Conservation (phyloP, 2,797 vertebrate genomes). For the Valencia hispanica region DNA sequence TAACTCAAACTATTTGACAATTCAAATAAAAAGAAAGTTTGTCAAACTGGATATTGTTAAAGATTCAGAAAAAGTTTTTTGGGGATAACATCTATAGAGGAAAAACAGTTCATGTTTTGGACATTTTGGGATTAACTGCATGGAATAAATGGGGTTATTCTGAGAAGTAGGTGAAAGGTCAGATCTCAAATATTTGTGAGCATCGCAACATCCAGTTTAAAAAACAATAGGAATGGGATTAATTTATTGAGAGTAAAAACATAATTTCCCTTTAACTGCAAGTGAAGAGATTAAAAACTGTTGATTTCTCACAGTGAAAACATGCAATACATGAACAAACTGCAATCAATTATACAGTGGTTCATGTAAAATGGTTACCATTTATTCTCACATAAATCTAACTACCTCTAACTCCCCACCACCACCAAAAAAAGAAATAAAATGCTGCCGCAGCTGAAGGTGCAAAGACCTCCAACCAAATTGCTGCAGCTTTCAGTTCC, state of each 20-base stretch:
- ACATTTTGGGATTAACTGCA: no score
- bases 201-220: conserved; percentile 3
- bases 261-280: conserved; percentile 9
- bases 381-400: conserved; percentile 48
- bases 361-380: conserved; percentile 33
- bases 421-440: conserved; percentile 13
- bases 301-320: background rate
- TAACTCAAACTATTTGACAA: background rate
- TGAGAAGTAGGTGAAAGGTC: background rate
- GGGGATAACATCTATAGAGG: no score
- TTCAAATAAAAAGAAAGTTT: background rate
- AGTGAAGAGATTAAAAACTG: conserved; percentile 10
- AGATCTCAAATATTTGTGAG: background rate
- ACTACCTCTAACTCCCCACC: conserved; percentile 34
- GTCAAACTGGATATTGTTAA: background rate
- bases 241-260: conserved; percentile 2
- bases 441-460: conserved; percentile 39
- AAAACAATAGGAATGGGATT: conserved; percentile 25
- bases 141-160: no score
- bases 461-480: conserved; percentile 49
- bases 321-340: conserved; percentile 30
- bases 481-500: conserved; percentile 61
- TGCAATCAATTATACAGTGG: conserved; percentile 5
- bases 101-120: no score
- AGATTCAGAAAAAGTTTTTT: no score